phyloP scores from a whole-genome alignment of 2,113 vertebrate genomes.

The Aldabrachelys gigantea region DNA sequence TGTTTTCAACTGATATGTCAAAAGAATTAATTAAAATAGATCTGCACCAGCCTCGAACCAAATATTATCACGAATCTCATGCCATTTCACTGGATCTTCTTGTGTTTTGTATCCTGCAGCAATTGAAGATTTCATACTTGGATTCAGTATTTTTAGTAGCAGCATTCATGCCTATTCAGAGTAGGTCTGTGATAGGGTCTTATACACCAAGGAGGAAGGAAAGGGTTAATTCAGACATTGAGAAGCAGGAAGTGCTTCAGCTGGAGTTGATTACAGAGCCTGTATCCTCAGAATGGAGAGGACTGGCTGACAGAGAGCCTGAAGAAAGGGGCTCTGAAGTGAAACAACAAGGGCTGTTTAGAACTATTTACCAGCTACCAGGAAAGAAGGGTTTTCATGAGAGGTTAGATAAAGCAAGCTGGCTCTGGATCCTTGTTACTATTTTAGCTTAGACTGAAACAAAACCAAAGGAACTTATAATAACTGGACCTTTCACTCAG shows the following conservation, averaged over 20 bases:
- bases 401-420: background rate
- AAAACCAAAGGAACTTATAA: background rate
- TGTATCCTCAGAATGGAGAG: background rate
- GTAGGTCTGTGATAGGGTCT: background rate
- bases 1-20: background rate
- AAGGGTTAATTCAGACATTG: background rate
- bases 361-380: rapidly evolving
- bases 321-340: background rate
- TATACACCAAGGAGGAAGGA: background rate
- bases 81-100: background rate
- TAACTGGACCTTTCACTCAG: background rate
- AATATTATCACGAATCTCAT: background rate
- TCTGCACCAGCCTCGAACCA: background rate
- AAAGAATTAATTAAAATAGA: background rate
- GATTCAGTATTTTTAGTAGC: background rate
- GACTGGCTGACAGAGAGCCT: background rate
- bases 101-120: background rate
- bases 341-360: background rate
- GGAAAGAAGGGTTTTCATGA: background rate
- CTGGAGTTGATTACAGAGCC: background rate
- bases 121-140: background rate
- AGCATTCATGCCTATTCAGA: background rate
- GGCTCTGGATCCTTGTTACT: background rate
- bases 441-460: background rate
- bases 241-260: background rate